A percentile compares a stretch with the other conserved stretches of the same genome.
Conservation (phyloP, 1,140 invertebrate species). For the Nephotettix cincticeps region DNA sequence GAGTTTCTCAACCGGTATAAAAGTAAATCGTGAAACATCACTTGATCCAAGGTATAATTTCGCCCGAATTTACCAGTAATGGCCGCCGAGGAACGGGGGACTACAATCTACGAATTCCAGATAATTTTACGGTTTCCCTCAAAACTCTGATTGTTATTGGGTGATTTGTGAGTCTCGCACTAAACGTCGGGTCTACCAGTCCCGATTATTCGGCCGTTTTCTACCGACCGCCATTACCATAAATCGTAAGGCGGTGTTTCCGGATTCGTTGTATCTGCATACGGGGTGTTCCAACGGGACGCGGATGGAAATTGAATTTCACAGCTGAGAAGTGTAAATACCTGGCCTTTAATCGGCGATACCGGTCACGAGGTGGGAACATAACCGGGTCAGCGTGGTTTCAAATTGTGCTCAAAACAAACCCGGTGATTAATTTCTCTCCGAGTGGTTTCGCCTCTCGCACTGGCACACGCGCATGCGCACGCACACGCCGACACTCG, state of each 20-base stretch:
- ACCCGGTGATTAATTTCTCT: conserved; percentile 1
- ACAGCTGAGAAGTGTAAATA: not conserved
- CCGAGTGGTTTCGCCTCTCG: not conserved
- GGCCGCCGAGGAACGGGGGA: too few relatives aligned
- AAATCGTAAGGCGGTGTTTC: not conserved
- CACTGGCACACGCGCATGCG: not conserved
- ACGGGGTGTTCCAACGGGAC: not conserved
- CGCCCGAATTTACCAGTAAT: too few relatives aligned
- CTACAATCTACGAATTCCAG: not conserved
- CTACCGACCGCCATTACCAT: conserved; percentile 6
- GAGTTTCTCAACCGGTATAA: too few relatives aligned
- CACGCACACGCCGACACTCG: not conserved
- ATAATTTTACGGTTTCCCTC: not conserved
- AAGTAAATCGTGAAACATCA: too few relatives aligned
- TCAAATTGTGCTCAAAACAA: not conserved
- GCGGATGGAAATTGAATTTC: conserved; percentile 15
- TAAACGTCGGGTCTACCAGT: not conserved
- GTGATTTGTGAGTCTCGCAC: not conserved
- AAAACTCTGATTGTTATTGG: not conserved
- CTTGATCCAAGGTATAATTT: too few relatives aligned
- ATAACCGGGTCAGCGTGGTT: conserved; percentile 1
- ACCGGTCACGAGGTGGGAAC: conserved; percentile 4
- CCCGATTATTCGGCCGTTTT: not conserved
- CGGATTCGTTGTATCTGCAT: not conserved
- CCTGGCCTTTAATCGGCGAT: not conserved